Conservation (phyloP, 1,140 invertebrate species). For the Gryon sp. region DNA sequence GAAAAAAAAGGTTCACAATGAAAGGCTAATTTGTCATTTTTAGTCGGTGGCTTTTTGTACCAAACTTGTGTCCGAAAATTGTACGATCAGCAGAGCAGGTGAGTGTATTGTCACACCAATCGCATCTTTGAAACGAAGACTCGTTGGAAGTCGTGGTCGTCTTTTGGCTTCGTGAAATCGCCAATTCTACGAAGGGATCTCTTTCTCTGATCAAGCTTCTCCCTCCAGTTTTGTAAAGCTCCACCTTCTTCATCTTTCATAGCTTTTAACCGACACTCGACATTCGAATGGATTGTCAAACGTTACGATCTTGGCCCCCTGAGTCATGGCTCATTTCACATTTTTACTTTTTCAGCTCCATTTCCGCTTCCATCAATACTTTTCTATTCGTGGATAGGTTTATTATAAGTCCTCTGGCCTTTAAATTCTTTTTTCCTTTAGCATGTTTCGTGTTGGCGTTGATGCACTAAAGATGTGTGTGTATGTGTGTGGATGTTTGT, state of each 20-base stretch:
- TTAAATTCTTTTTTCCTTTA: conserved; percentile 16
- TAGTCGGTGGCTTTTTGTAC: too few species aligned
- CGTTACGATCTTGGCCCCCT: conserved; percentile 26
- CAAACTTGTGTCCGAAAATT: conserved; percentile 40
- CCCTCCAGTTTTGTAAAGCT: conserved; percentile 38
- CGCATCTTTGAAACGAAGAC: conserved; percentile 53
- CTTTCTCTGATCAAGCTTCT: conserved; percentile 60
- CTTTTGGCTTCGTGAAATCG: conserved; percentile 56
- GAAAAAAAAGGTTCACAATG: too few species aligned
- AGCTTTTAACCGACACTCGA: conserved; percentile 36
- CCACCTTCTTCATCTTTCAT: conserved; percentile 42
- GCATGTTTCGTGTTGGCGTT: conserved; percentile 1
- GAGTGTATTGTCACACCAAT: conserved; percentile 61
- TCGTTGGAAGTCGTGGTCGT: conserved; percentile 43
- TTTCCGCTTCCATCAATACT: conserved; percentile 30
- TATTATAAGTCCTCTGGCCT: conserved; percentile 5
- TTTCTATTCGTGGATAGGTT: conserved; percentile 6
- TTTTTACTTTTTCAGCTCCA: conserved; percentile 47
- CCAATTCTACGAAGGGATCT: conserved; percentile 63
- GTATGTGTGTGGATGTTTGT: too few species aligned
- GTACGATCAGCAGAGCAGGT: conserved; percentile 49
- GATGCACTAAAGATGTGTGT: too few species aligned
- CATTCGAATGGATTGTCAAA: conserved; percentile 57
- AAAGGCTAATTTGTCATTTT: conserved; percentile 12
- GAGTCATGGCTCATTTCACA: conserved; percentile 42